Evolutionary conservation across 2,113 vertebrate species (phyloP).

Genomic region (Ranitomeya imitator): DNA sequence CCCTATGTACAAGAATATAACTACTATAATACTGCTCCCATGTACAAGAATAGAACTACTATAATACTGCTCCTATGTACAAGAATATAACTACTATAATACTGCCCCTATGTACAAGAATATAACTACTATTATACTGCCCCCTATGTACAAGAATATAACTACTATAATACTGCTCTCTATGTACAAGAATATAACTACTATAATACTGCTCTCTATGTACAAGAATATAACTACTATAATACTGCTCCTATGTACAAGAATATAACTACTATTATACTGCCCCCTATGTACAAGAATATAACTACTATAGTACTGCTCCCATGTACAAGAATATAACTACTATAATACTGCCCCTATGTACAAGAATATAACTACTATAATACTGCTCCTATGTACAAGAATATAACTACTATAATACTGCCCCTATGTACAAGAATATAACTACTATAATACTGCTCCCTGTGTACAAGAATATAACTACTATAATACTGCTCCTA

Average conservation of each 20-base stretch:
- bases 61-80: not conserved
- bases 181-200: too few relatives aligned
- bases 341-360: slow-evolving; percentile 1
- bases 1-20: not conserved
- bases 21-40: not conserved
- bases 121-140: not conserved
- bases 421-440: too few relatives aligned
- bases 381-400: too few relatives aligned
- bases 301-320: slow-evolving; percentile 1
- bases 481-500: too few relatives aligned
- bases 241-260: too few relatives aligned
- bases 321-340: slow-evolving; percentile 8
- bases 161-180: not conserved
- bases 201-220: too few relatives aligned
- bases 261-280: not conserved
- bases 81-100: slow-evolving; percentile 3
- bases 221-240: too few relatives aligned
- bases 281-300: not conserved
- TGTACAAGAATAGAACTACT: slow-evolving; percentile 2
- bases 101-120: not conserved
- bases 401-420: too few relatives aligned
- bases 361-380: not conserved
- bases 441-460: too few relatives aligned
- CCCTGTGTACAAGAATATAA: too few relatives aligned
- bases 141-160: not conserved